Conservation (phyloP, 2,797 vertebrate genomes). For the Sebastes itinus region DNA sequence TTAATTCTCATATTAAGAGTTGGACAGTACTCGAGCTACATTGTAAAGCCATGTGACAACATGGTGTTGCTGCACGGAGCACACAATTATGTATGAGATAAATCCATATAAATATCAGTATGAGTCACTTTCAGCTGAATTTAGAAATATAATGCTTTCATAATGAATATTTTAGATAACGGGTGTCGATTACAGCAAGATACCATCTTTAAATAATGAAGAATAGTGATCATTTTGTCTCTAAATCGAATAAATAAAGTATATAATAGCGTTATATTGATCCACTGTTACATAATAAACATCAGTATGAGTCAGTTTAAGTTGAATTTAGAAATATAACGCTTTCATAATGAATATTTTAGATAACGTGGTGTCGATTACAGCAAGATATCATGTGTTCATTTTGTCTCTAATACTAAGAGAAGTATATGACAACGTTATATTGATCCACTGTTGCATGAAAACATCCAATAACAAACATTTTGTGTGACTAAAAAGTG, state of each 20-base stretch:
- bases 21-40: neutral
- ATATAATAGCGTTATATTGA: neutral
- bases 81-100: neutral
- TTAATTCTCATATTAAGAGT: neutral
- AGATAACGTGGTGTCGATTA: neutral
- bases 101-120: neutral
- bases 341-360: neutral
- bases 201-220: neutral
- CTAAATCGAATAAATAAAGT: neutral
- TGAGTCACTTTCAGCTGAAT: neutral
- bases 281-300: neutral
- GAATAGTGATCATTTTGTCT: neutral
- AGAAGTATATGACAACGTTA: no score
- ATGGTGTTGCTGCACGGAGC: neutral
- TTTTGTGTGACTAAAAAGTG: neutral
- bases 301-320: neutral
- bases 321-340: neutral
- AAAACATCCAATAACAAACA: neutral
- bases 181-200: neutral
- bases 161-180: neutral
- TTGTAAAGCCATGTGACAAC: conserved; percentile 1
- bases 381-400: neutral
- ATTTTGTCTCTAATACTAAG: neutral
- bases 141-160: neutral
- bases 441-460: neutral